Conservation (phyloP, 1,140 invertebrate genomes). For the Trichonephila clavipes region DNA sequence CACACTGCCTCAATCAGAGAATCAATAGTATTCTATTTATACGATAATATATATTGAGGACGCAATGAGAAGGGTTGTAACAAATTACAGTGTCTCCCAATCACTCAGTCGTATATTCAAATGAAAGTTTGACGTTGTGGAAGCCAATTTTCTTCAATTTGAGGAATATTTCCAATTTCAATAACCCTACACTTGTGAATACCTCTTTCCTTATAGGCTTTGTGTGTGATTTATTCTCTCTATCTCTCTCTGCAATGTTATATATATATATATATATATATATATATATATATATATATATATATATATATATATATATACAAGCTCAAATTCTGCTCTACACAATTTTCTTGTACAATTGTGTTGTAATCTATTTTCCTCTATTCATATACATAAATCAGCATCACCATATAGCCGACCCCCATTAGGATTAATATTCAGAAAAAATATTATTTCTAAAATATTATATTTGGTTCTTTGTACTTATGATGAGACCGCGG, state of each 20-base stretch:
- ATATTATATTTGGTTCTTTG: no score
- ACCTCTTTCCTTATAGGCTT: not conserved
- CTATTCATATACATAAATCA: no score
- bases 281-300: no score
- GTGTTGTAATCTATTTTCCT: not conserved
- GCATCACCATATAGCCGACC: no score
- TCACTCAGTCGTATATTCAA: not conserved
- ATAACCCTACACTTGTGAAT: not conserved
- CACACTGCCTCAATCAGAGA: not conserved
- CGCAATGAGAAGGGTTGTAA: not conserved
- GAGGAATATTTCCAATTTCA: conserved; percentile 2
- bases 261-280: no score
- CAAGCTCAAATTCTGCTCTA: not conserved
- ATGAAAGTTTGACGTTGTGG: not conserved
- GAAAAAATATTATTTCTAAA: no score
- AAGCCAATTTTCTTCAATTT: not conserved
- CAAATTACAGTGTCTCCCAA: not conserved
- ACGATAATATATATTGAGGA: not conserved
- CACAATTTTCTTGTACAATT: not conserved
- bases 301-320: not conserved
- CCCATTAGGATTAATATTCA: no score
- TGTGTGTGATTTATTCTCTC: not conserved
- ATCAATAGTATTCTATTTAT: not conserved
- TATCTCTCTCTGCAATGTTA: no score
- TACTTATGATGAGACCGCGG: no score